Percentiles rank a stretch among this genome's conserved stretches.
These are phyloP conservation scores for Gouania willdenowi DNA, from an alignment of 2,797 vertebrate species.

Conservation along the genomic window DNA sequence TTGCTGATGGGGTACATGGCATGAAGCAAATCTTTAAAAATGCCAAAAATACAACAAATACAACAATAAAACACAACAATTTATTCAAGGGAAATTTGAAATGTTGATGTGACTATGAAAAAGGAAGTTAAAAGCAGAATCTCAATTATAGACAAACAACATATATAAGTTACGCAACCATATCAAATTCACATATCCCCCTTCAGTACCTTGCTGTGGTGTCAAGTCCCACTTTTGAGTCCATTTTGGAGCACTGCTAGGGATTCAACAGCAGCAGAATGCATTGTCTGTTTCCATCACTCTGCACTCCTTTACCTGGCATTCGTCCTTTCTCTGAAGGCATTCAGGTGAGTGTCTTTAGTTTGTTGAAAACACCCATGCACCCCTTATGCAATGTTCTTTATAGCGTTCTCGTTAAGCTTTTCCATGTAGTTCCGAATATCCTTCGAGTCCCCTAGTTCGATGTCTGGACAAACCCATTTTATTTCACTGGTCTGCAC, in stretches of 20 bases:
- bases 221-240: slow-evolving; percentile 39
- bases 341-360: slow-evolving; percentile 78
- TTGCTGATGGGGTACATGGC: slow-evolving; percentile 25
- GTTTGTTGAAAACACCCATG: slow-evolving; percentile 52
- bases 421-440: slow-evolving; percentile 87
- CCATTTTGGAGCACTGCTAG: slow-evolving; percentile 52
- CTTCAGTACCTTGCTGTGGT: slow-evolving; percentile 29
- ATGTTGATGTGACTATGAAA: slow-evolving; percentile 34
- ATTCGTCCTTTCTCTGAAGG: slow-evolving; percentile 67
- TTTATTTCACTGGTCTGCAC: slow-evolving; percentile 84
- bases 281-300: slow-evolving; percentile 23
- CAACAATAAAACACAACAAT: slow-evolving; percentile 37
- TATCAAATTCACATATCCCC: slow-evolving; percentile 48
- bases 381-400: slow-evolving; percentile 66
- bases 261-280: slow-evolving; percentile 53
- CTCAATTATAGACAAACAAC: slow-evolving; percentile 54
- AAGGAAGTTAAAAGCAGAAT: slow-evolving; percentile 15
- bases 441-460: slow-evolving; percentile 82
- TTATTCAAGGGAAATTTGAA: slow-evolving; percentile 27
- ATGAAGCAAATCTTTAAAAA: slow-evolving; percentile 32
- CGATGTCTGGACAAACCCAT: slow-evolving; percentile 89
- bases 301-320: slow-evolving; percentile 1
- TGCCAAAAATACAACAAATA: slow-evolving; percentile 31
- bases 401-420: slow-evolving; percentile 79
- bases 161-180: slow-evolving; percentile 60